Base-by-base conservation (phyloP, 2,113 vertebrate species). In the Nicator chloris region DNA sequence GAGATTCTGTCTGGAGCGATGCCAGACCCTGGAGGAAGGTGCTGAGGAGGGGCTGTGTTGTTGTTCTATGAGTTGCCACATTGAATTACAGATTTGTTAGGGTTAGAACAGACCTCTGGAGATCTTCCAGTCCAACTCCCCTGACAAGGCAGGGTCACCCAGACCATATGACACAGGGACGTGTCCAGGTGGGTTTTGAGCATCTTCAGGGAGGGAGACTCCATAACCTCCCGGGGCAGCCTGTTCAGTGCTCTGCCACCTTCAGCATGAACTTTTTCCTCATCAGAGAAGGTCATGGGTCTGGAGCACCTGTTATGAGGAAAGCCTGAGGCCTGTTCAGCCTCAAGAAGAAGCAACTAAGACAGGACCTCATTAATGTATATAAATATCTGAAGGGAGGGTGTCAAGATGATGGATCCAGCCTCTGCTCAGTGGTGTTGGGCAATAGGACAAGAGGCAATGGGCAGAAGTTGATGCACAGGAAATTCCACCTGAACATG, bases 371-470 rank as follows among this genome's bases (percentile, higher is more conserved):
- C 45, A n/a, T 45, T 17, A 45, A n/a, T 26, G 16, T 4, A 7
- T 31, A 13, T 21, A 68, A 68, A 30, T 31, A 23, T 35, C 26
- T 69, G 30, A 69, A 76, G 30, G 40, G 30, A 40, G 21, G 13
- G 10, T 27, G n/a, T 53, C 24, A 40, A 10, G 24, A 27, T 30
- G 17, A 47, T 11, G 26, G 54, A 31, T 17, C 30, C 63, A 54
- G 54, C 7, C 47, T 35, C 70, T 40, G 40, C 54, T 47, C 1
- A 0, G 30, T 23, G 40, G 10, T 76, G 79, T 22, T 0, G 0
- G 40, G 30, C 47, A 61, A 19, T 1, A 76, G 40, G 18, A 76
- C 33, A 35, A 54, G 61, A 22, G 13, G 39, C 53, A 39, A 7
- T 4, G 13, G n/a, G 54, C 39, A 68, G 53, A 53, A 45, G 50